These are phyloP conservation scores for Phymastichus coffea DNA, from an alignment of 1,140 invertebrate species.

Conservation along the genomic window DNA sequence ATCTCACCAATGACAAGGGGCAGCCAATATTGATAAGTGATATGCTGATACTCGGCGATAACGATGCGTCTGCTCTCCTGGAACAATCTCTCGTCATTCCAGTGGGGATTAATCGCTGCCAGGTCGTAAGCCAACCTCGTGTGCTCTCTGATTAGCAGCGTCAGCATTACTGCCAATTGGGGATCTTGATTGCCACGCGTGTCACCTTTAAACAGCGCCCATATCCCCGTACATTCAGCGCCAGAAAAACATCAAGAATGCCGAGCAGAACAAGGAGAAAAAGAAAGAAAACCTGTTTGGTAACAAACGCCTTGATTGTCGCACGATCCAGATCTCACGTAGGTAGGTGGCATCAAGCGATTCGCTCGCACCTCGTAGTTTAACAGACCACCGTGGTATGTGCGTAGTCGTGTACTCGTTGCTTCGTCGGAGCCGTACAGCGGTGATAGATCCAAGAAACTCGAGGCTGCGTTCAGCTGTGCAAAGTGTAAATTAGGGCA, in stretches of 20 bases:
- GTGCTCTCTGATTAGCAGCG: slow-evolving; percentile 83
- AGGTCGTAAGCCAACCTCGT: slow-evolving; percentile 81
- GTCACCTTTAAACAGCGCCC: slow-evolving; percentile 64
- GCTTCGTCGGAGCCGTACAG: slow-evolving; percentile 76
- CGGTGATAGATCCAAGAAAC: slow-evolving; percentile 80
- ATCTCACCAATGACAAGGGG: slow-evolving; percentile 78
- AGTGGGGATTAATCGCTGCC: slow-evolving; percentile 77
- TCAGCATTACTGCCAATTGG: slow-evolving; percentile 78
- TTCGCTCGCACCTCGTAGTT: slow-evolving; percentile 63
- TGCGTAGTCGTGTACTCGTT: slow-evolving; percentile 64
- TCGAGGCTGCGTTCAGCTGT: slow-evolving; percentile 78
- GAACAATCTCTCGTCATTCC: slow-evolving; percentile 82
- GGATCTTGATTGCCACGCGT: slow-evolving; percentile 84
- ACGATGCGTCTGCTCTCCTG: slow-evolving; percentile 83
- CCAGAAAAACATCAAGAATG: not conserved
- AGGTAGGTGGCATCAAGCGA: slow-evolving; percentile 67
- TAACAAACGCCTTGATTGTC: slow-evolving; percentile 67
- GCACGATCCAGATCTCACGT: slow-evolving; percentile 64
- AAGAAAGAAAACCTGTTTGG: slow-evolving; percentile 58
- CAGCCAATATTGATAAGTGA: slow-evolving; percentile 83
- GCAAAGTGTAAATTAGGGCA: too few species aligned
- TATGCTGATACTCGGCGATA: slow-evolving; percentile 78
- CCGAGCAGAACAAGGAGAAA: not conserved
- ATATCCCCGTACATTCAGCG: slow-evolving; percentile 26
- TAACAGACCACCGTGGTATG: slow-evolving; percentile 66